Evolutionary conservation across 1,140 invertebrate species (phyloP).

Genomic region (Lethrus apterus): DNA sequence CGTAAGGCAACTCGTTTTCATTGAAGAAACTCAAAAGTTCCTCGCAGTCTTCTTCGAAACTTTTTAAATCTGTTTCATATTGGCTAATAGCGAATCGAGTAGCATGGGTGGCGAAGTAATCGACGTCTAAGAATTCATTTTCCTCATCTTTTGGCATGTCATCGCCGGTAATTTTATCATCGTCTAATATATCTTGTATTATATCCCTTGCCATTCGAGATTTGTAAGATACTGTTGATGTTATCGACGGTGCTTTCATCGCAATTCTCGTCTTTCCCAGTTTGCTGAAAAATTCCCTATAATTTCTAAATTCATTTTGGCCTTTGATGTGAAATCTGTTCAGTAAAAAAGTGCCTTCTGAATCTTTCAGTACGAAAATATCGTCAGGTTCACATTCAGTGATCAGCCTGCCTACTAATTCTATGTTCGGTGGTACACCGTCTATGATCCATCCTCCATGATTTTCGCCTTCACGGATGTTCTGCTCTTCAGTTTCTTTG

Average conservation of each 20-base stretch:
- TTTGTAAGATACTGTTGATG: conserved; percentile 10
- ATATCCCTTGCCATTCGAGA: not conserved
- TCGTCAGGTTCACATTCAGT: conserved; percentile 46
- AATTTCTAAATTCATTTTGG: conserved; percentile 22
- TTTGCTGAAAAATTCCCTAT: conserved; percentile 26
- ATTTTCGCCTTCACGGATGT: conserved; percentile 25
- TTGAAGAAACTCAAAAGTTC: conserved; percentile 40
- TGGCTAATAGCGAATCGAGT: not conserved
- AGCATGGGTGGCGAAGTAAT: conserved; percentile 16
- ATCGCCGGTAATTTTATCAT: not conserved
- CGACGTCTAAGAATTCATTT: conserved; percentile 13
- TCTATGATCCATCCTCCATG: conserved; percentile 50
- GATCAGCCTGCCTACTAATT: conserved; percentile 42
- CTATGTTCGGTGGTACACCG: conserved; percentile 44
- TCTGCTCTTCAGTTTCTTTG: conserved; percentile 36
- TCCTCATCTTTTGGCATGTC: not conserved
- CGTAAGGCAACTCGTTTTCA: conserved; percentile 25
- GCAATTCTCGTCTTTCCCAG: conserved; percentile 25
- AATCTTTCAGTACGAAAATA: conserved; percentile 46
- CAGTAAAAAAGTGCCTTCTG: conserved; percentile 39
- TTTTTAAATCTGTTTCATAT: conserved; percentile 34
- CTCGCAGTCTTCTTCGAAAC: conserved; percentile 41
- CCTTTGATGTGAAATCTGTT: conserved; percentile 21
- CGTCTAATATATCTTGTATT: conserved; percentile 6
- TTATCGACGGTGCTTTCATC: conserved; percentile 21